Evolutionary conservation across 2,888 invertebrate species (phyloP), one percentile per base, ranked within the genome.

Genomic region (Xanthia togata): DNA sequence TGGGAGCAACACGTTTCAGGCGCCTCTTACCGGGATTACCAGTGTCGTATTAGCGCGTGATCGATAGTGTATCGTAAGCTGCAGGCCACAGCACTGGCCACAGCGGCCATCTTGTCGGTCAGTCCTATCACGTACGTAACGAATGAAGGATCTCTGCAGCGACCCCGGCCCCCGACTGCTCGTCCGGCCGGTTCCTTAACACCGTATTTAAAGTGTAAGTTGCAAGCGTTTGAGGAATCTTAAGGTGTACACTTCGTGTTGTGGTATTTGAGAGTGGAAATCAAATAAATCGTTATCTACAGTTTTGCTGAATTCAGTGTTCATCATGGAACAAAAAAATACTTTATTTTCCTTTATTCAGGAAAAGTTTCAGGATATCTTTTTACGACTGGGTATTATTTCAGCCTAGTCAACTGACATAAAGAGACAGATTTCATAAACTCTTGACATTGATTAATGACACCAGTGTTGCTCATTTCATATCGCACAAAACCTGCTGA

Each of bases 71-170:
- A 83, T 88, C 85, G 83, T 80, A 76, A 70, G 78, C 79, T 86
- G 88, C 83, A 86, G 82, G 87, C 89, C 85, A 84, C 91, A 89
- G 82, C 91, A 91, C 91, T 91, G 89, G 85, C 79, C 73, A 68
- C 55, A 38, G 82, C 85, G 82, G 82, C 87, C 83, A 81, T 80
- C 87, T 87, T 88, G 83, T 82, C 84, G 86, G 88, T 81, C 81
- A 93, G 91, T 92, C 93, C 80, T 82, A 90, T 91, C 94, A 94
- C 94, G 94, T 93, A 87, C 91, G 88, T 83, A 87, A 89, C 89
- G 90, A 90, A 90, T 93, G 93, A 92, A 92, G 93, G 92, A 93
- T 93, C 93, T 91, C 88, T 86, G 87, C 89, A 89, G 88, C 89
- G 90, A 92, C 91, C 91, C 89, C 88, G 87, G 87, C 86, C 87